A percentile compares a stretch with the other conserved stretches of the same genome.
Evolutionary conservation across 92 coral and sea anemone genomes (phyloP).

Genomic region (Meandrina meandrites): DNA sequence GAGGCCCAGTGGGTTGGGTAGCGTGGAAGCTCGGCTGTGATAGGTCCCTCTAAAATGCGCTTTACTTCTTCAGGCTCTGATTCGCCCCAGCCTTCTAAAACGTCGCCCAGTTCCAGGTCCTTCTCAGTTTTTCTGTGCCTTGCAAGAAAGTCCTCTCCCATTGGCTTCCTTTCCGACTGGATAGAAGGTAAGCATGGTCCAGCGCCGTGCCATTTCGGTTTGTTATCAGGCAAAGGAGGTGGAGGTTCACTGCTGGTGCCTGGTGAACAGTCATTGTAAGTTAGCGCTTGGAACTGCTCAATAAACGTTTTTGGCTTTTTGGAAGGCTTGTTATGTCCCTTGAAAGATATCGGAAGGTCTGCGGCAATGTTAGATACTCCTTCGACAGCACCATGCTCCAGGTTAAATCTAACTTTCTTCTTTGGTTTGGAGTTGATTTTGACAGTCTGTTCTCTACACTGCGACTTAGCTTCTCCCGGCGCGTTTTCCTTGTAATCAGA

Average conservation of each 20-base stretch:
- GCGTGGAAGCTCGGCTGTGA: constrained; percentile 18
- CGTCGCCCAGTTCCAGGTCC: background rate
- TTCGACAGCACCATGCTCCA: background rate
- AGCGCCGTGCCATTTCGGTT: constrained; percentile 9
- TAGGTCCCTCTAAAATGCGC: constrained; percentile 9
- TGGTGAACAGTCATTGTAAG: background rate
- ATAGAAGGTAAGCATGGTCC: constrained; percentile 32
- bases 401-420: background rate
- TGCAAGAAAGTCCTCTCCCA: constrained; percentile 3
- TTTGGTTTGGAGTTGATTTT: background rate
- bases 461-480: background rate
- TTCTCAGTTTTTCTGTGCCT: background rate
- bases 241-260: background rate
- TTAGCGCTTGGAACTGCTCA: background rate
- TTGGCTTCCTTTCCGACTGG: background rate
- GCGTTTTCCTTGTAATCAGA: background rate
- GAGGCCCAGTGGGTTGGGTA: constrained; percentile 36
- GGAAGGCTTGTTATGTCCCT: background rate
- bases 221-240: background rate
- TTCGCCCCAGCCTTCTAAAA: constrained; percentile 28
- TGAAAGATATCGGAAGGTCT: background rate
- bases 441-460: background rate
- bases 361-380: background rate
- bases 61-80: background rate
- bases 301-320: background rate